Base-by-base conservation (phyloP, 2,888 invertebrate species). In the Augochlorella aurata region DNA sequence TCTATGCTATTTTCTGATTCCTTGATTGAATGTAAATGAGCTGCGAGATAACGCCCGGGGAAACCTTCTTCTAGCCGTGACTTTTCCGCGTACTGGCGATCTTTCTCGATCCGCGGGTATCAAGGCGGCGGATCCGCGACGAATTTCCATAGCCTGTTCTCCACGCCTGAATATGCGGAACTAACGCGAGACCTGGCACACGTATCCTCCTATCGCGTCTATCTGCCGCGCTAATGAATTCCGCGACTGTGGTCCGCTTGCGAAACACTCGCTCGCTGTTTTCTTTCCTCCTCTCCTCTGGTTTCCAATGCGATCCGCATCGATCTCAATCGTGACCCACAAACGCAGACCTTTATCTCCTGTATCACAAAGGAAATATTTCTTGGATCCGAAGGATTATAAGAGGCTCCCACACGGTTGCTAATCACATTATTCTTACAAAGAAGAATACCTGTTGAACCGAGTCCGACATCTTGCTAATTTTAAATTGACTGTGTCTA, bases 21-120 rank as follows among this genome's bases (percentile, higher is more conserved):
- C 70, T 63, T 70, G 78, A 78, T 79, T 74, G 70, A 74, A 79
- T 79, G 81, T 52, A 81, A 81, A 81, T 74, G 50, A 74, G 74
- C 66, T 24, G 24, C 54, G 50, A 49, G 70, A 65, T 70, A 71
- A 72, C 66, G 58, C 58, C 58, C 50, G 71, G 67, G 52, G 72
- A 68, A 68, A 52, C 50, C 68, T 50, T 18, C 45, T 58, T 29
- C 24, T 2, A 58, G 24, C 24, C 77, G 54, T 52, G 67, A 77
- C 68, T 77, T 77, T 69, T 67, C 77, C 67, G 24, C 63, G 58
- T 45, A 52, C 24, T 18, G 47, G n/a, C 18, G 61, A 77, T 44
- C 65, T 65, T 38, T 24, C 44, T 47, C 45, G 58, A 58, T 58
- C 58, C 58, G 18, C 54, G 65, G 16, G 44, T 68, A 52, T 73